phyloP scores from a whole-genome alignment of 2,888 invertebrate genomes.

The Phortica magna region DNA sequence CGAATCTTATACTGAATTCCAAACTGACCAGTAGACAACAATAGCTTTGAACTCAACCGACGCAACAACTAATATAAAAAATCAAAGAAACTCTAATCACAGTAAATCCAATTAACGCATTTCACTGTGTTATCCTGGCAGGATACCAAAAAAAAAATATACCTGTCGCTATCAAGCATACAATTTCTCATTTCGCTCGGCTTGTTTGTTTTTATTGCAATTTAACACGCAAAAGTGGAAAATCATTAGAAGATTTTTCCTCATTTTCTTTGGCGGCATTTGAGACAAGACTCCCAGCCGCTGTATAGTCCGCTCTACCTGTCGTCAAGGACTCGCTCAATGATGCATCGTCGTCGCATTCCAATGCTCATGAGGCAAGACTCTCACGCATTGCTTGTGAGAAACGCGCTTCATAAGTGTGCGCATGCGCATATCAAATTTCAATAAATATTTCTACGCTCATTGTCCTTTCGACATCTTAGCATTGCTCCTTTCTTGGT shows the following conservation, averaged over 20 bases:
- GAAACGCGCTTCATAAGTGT: constrained; percentile 57
- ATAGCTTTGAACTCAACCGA: constrained; percentile 11
- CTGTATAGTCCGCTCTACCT: constrained; percentile 49
- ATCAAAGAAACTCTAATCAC: constrained; percentile 13
- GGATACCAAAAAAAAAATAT: constrained; percentile 44
- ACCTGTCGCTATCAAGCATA: constrained; percentile 12
- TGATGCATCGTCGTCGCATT: neutral
- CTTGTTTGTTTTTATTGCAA: constrained; percentile 55
- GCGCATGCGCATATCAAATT: constrained; percentile 59
- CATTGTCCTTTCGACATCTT: constrained; percentile 23
- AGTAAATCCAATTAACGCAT: constrained; percentile 66
- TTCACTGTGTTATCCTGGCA: constrained; percentile 43
- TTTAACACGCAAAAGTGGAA: constrained; percentile 55
- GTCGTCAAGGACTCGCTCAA: constrained; percentile 33
- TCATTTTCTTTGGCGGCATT: neutral
- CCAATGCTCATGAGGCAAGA: neutral
- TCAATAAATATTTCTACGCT: constrained; percentile 45
- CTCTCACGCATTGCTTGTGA: constrained; percentile 35
- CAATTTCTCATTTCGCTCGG: constrained; percentile 9
- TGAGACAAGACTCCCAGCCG: neutral
- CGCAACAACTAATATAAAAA: neutral
- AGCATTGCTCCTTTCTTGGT: constrained; percentile 12
- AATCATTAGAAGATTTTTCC: constrained; percentile 10
- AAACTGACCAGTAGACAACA: constrained; percentile 15
- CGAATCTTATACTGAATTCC: constrained; percentile 13